These are phyloP conservation scores for Amblyopsis rosae DNA, from an alignment of 2,113 vertebrate species.

Conservation along the genomic window DNA sequence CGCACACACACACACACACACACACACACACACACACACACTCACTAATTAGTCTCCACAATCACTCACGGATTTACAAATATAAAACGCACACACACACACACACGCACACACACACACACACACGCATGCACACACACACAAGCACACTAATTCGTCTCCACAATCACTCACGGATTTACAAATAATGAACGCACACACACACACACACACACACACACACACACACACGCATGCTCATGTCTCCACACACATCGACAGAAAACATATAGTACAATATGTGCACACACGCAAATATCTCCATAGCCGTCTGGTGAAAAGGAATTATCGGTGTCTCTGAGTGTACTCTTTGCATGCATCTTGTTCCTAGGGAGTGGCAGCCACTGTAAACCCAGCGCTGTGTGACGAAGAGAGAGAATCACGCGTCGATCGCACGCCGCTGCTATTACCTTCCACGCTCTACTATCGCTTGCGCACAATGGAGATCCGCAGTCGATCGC, in stretches of 20 bases:
- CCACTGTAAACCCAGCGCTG: slow-evolving; percentile 23
- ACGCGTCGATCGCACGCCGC: background rate
- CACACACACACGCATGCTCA: slow-evolving; percentile 20
- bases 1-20: slow-evolving; percentile 32
- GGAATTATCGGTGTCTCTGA: slow-evolving; percentile 52
- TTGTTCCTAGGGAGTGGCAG: slow-evolving; percentile 5
- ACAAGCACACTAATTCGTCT: slow-evolving; percentile 27
- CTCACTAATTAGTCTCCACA: background rate
- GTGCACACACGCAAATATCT: slow-evolving; percentile 21
- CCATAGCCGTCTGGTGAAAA: slow-evolving; percentile 64
- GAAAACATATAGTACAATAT: slow-evolving; percentile 12
- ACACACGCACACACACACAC: background rate
- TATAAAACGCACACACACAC: background rate
- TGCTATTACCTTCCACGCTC: background rate
- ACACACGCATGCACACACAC: slow-evolving; percentile 28
- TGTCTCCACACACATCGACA: slow-evolving; percentile 29
- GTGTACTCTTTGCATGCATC: slow-evolving; percentile 25
- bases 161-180: slow-evolving; percentile 32
- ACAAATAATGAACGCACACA: slow-evolving; percentile 20
- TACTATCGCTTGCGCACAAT: too few relatives aligned
- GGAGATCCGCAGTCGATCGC: too few relatives aligned
- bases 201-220: slow-evolving; percentile 38
- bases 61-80: background rate
- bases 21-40: slow-evolving; percentile 28
- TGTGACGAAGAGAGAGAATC: slow-evolving; percentile 1